phyloP scores from a whole-genome alignment of 2,113 vertebrate genomes.

The Panthera leo region DNA sequence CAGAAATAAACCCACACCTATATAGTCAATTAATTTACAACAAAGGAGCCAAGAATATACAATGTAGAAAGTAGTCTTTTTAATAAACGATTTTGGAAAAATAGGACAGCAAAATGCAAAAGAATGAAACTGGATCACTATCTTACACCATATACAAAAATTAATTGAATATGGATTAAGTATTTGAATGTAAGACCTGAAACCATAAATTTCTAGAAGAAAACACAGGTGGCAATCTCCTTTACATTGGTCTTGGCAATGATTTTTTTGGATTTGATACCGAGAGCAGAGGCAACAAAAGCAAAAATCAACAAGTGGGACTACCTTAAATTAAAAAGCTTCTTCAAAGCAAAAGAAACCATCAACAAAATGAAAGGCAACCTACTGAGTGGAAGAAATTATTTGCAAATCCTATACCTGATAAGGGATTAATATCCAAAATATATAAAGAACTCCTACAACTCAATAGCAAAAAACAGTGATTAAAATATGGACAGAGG shows the following conservation, averaged over 20 bases:
- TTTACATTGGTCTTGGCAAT: neutral
- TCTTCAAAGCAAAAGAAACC: neutral
- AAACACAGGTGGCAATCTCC: neutral
- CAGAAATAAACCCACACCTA: neutral
- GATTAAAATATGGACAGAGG: neutral
- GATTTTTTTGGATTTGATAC: neutral
- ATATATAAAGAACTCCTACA: neutral
- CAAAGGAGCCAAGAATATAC: neutral
- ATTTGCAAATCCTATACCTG: neutral
- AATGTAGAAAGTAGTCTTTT: neutral
- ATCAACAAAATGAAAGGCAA: neutral
- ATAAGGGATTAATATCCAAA: neutral
- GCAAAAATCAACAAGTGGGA: neutral
- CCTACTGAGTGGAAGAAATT: neutral
- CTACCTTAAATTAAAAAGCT: neutral
- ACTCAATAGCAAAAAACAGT: neutral
- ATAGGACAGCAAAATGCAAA: neutral
- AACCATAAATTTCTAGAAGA: neutral
- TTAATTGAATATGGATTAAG: neutral
- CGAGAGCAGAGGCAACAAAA: neutral
- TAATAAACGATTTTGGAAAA: neutral
- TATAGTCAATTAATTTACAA: neutral
- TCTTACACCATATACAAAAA: neutral
- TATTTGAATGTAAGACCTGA: neutral
- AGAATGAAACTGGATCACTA: neutral